These are phyloP conservation scores for Eristalis pertinax DNA, from an alignment of 2,888 invertebrate species.

Conservation along the genomic window DNA sequence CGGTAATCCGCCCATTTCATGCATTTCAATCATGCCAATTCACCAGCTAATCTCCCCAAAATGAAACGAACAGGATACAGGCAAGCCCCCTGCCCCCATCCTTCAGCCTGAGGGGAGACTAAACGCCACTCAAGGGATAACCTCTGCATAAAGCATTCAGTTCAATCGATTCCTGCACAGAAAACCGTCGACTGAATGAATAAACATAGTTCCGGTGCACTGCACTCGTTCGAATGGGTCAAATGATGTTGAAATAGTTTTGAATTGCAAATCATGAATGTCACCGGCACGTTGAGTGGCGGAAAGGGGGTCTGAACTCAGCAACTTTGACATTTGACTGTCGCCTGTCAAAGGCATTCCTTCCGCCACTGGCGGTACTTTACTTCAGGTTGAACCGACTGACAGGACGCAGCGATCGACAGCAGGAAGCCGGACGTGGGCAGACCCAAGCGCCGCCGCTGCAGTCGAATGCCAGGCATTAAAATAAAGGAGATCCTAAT, in stretches of 20 bases:
- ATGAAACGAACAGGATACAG: neutral
- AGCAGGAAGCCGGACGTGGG: neutral
- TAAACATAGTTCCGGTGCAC: neutral
- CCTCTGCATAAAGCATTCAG: constrained; percentile 43
- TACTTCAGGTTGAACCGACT: too few relatives aligned
- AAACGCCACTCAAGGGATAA: constrained; percentile 30
- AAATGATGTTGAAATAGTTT: neutral
- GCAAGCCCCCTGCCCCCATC: neutral
- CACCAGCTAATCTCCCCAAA: neutral
- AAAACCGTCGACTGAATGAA: neutral
- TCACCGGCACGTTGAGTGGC: neutral
- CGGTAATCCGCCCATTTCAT: neutral
- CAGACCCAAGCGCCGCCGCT: neutral
- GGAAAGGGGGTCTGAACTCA: too few relatives aligned
- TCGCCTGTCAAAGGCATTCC: neutral
- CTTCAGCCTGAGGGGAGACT: neutral
- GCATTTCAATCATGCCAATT: neutral
- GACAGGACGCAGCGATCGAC: too few relatives aligned
- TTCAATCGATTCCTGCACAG: constrained; percentile 1
- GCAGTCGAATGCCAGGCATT: neutral
- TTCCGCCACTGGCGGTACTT: too few relatives aligned
- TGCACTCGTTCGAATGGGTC: neutral
- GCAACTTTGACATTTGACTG: neutral
- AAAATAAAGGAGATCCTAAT: neutral
- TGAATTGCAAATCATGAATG: neutral